Conservation (phyloP, 53 echinoderm and acorn worm genomes). For the Antedon mediterranea region DNA sequence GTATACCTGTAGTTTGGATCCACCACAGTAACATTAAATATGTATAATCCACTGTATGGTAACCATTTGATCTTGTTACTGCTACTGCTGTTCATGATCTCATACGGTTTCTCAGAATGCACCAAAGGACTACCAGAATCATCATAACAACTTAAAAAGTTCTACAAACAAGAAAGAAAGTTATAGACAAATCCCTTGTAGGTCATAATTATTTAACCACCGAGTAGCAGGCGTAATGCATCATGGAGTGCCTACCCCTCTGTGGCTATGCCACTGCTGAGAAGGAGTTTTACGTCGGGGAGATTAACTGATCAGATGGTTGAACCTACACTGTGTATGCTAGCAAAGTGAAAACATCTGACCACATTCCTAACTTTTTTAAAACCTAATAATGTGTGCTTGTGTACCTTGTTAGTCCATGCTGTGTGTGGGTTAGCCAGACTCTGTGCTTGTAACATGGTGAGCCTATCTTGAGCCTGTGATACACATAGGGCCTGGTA, state of each 20-base stretch:
- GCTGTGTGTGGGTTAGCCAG: constrained; percentile 34
- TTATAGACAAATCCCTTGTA: background rate
- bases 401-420: constrained; percentile 66
- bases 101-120: constrained; percentile 33
- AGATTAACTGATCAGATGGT: no score
- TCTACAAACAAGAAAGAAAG: constrained; percentile 27
- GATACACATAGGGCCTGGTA: constrained; percentile 53
- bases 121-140: background rate
- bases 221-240: no score
- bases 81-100: constrained; percentile 37
- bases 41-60: constrained; percentile 46
- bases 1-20: constrained; percentile 80
- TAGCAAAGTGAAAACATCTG: no score
- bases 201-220: no score
- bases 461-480: constrained; percentile 54
- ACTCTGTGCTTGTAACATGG: constrained; percentile 31
- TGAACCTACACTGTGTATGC: no score
- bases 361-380: no score
- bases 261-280: no score
- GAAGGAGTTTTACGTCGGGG: no score
- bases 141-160: constrained; percentile 44
- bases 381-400: no score
- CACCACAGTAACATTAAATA: constrained; percentile 73
- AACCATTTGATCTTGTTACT: constrained; percentile 39
- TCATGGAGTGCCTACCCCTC: no score